Base-by-base conservation (phyloP, 1,140 invertebrate species). In the Thalassaphorura encarpata region DNA sequence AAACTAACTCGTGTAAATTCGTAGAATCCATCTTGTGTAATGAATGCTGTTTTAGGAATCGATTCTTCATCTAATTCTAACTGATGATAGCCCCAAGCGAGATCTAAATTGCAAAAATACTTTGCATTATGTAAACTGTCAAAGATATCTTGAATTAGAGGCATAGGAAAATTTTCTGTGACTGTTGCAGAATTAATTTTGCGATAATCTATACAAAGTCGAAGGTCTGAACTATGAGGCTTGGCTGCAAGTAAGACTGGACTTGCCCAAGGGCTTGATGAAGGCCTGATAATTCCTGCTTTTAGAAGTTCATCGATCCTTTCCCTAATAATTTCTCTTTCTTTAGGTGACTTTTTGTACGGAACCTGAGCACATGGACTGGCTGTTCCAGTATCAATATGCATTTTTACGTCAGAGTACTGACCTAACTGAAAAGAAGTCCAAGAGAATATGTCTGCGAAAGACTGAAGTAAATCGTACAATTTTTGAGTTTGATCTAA, bases 201-300 rank as follows among this genome's bases (percentile, higher is more conserved):
- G 27, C 74, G 42, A 52, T 72, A 76, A 66, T 78, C 74, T 1
- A 74, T 59, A 56, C 69, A 75, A 55, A 75, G 55, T 54, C 71
- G 60, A 24, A 67, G 50, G 42, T 47, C 28, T 13, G 24, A 11
- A 26, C 45, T 47, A 8, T 27, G 18, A 15, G 45, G 45, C 18
- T 47, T 47, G 4, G 16, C 4, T 8, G 33, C 47, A 4, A 49
- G 28, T 26, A 5, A 16, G 13, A 49, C 47, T n/a, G 19, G 19
- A 8, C 5, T 13, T 49, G 28, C 6, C 47, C 47, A 49, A 6
- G 27, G 26, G 11, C 26, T 31, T 18, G 3, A n/a, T 11, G 19
- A 26, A n/a, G n/a, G n/a, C 11, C 47, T 29, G 28, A 33, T 33
- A 13, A 49, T 33, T 11, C 28, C 28, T 29, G 47, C 47, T 33